Conservation (phyloP, 2,888 invertebrate genomes). For the Prenolepis imparis region DNA sequence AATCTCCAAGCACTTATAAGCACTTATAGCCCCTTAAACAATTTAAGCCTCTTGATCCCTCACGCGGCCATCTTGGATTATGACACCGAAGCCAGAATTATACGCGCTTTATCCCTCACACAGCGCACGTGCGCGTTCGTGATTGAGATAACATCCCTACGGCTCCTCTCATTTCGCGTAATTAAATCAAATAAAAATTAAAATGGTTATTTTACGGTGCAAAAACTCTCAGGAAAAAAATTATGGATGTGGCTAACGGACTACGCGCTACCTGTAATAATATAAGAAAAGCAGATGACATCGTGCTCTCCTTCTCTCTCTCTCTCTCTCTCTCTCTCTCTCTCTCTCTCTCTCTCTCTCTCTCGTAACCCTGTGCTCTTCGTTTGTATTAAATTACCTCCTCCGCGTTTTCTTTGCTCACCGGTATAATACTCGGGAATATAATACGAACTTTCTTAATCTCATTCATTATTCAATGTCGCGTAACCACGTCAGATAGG, state of each 20-base stretch:
- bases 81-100: conserved; percentile 11
- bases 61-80: conserved; percentile 33
- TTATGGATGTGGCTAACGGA: neutral
- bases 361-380: conserved; percentile 3
- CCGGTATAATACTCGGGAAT: conserved; percentile 30
- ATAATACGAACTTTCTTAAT: conserved; percentile 50
- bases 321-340: neutral
- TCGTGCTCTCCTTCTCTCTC: neutral
- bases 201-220: neutral
- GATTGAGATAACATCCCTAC: neutral
- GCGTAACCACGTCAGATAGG: conserved; percentile 15
- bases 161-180: neutral
- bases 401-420: conserved; percentile 39
- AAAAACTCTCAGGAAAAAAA: neutral
- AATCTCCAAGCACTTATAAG: conserved; percentile 27
- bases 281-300: conserved; percentile 19
- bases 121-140: neutral
- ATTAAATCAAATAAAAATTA: neutral
- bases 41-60: conserved; percentile 39
- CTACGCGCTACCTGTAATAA: neutral
- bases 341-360: neutral
- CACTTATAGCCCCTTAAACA: conserved; percentile 45
- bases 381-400: conserved; percentile 41
- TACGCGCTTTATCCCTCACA: conserved; percentile 12
- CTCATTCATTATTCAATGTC: conserved; percentile 50